These are phyloP conservation scores for Papilio xuthus DNA, from an alignment of 1,140 invertebrate genomes.

Conservation along the genomic window DNA sequence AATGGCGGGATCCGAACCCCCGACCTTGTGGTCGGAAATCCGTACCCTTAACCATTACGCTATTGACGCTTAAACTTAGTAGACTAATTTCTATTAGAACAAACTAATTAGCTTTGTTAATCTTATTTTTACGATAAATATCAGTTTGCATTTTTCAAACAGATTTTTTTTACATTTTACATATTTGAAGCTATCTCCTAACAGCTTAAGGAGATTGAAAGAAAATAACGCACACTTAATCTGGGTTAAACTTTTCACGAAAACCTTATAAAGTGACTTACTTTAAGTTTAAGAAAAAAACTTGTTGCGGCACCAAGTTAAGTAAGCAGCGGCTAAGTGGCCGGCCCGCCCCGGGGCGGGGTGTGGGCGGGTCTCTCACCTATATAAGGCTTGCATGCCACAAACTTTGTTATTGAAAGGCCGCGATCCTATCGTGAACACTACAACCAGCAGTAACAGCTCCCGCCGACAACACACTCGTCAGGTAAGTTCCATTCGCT, in stretches of 20 bases:
- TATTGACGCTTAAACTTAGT: too few species aligned
- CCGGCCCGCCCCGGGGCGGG: conserved; percentile 65
- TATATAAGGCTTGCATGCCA: conserved; percentile 73
- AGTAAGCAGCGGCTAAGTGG: conserved; percentile 46
- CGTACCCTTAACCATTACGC: too few species aligned
- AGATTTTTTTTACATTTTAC: too few species aligned
- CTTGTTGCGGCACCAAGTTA: conserved; percentile 53
- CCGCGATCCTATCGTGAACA: conserved; percentile 60
- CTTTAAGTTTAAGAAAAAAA: conserved; percentile 42
- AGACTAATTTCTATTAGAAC: too few species aligned
- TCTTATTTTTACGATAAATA: neutral
- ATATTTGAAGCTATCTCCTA: neutral
- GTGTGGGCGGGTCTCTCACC: conserved; percentile 66
- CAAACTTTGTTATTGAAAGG: conserved; percentile 73
- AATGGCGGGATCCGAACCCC: too few species aligned
- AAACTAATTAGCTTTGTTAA: too few species aligned
- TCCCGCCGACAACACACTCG: conserved; percentile 50
- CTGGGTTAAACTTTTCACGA: conserved; percentile 9
- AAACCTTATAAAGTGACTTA: neutral
- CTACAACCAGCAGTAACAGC: conserved; percentile 53
- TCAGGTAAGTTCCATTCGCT: conserved; percentile 61
- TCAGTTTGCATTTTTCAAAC: neutral
- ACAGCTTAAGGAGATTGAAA: neutral
- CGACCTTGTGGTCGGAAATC: too few species aligned
- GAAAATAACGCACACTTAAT: conserved; percentile 3